Conservation (phyloP, 2,113 vertebrate species). For the Spheniscus mendiculus region DNA sequence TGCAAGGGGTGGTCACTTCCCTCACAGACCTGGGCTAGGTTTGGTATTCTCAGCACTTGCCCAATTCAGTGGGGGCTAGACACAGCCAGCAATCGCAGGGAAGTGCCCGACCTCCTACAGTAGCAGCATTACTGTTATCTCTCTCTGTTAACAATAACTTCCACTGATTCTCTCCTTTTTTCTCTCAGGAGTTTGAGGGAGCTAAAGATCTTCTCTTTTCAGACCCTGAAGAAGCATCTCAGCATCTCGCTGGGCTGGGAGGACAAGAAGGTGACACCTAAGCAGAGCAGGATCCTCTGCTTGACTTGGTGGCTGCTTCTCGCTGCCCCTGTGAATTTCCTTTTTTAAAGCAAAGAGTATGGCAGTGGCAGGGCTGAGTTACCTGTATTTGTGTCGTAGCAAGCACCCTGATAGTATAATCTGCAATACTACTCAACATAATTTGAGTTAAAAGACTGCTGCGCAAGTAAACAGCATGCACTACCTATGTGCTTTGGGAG, state of each 20-base stretch:
- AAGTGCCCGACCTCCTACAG: background rate
- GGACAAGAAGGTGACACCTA: background rate
- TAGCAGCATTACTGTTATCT: background rate
- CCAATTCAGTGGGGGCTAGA: background rate
- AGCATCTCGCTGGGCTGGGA: background rate
- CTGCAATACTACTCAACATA: background rate
- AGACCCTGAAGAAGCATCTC: background rate
- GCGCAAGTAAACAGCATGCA: background rate
- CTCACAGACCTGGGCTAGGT: rapidly evolving
- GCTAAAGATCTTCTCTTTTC: background rate
- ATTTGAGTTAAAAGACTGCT: background rate
- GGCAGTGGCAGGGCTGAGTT: background rate
- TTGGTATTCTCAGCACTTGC: background rate
- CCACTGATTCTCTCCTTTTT: background rate
- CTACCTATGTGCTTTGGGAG: background rate
- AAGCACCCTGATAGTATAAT: background rate
- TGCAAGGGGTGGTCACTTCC: background rate
- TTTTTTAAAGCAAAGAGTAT: background rate
- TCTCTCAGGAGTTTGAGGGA: background rate
- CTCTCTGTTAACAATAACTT: background rate
- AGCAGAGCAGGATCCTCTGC: background rate
- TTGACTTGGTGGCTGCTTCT: background rate
- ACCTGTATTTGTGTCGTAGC: background rate
- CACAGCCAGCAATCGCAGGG: rapidly evolving
- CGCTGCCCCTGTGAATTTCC: background rate